Percentiles rank a stretch among this genome's conserved stretches.
Conservation (phyloP, 2,113 vertebrate species). For the Microtus oregoni region DNA sequence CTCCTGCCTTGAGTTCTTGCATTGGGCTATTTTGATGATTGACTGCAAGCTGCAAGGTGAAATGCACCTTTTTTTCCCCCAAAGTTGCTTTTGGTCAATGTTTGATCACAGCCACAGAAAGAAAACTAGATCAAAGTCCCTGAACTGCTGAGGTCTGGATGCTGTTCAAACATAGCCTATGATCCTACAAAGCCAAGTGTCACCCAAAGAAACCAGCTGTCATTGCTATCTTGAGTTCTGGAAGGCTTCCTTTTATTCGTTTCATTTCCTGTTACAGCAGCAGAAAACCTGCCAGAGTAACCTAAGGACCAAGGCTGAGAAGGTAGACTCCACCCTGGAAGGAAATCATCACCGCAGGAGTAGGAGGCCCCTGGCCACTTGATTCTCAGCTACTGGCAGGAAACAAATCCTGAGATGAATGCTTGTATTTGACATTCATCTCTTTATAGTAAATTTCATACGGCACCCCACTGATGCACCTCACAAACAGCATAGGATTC, state of each 20-base stretch:
- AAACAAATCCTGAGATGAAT: neutral
- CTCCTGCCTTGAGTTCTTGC: neutral
- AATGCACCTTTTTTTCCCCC: neutral
- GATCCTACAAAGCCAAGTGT: neutral
- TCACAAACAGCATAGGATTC: neutral
- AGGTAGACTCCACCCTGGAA: neutral
- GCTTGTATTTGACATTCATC: no score
- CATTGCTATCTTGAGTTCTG: neutral
- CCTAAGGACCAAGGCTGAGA: neutral
- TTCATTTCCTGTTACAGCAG: neutral
- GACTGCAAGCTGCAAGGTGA: neutral
- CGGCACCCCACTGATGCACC: neutral
- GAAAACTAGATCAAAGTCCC: neutral
- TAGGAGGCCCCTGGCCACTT: neutral
- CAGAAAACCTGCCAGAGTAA: neutral
- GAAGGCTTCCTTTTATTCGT: neutral
- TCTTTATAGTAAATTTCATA: neutral
- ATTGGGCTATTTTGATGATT: neutral
- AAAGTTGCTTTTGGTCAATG: neutral
- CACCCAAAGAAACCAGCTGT: rapidly evolving
- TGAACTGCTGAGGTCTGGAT: neutral
- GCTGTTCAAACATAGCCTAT: neutral
- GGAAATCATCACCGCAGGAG: no score
- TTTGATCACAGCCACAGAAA: neutral
- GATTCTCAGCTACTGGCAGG: neutral